Percentiles rank a stretch among this genome's conserved stretches.
These are phyloP conservation scores for Rotaria socialis DNA, from an alignment of 2,888 invertebrate genomes.

Conservation along the genomic window DNA sequence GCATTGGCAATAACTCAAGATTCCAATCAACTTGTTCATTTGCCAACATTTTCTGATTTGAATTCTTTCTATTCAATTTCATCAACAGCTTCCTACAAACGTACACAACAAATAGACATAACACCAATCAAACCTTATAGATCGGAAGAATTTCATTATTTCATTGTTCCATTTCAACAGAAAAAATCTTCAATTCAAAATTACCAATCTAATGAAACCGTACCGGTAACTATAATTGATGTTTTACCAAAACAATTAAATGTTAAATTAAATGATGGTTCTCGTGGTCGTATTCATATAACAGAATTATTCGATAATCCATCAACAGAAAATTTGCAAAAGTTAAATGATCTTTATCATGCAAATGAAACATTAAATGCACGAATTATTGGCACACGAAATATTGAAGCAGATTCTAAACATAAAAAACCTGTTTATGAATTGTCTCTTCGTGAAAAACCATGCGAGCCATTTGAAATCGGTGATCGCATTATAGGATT, in stretches of 20 bases:
- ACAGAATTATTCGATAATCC: neutral
- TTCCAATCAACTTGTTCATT: neutral
- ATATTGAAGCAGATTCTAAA: neutral
- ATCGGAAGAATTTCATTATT: neutral
- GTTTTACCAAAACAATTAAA: constrained; percentile 12
- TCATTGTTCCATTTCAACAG: neutral
- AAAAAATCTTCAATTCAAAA: neutral
- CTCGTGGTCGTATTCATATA: neutral
- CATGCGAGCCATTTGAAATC: neutral
- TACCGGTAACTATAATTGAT: neutral
- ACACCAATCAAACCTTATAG: neutral
- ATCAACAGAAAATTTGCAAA: neutral
- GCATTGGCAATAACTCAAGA: neutral
- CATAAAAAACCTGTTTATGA: neutral
- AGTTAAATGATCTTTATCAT: neutral
- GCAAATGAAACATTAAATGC: neutral
- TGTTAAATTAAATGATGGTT: constrained; percentile 5
- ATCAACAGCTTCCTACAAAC: neutral
- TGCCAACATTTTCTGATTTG: constrained; percentile 2
- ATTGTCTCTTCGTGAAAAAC: neutral
- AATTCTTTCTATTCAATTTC: neutral
- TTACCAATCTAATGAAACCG: neutral
- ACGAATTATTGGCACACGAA: neutral
- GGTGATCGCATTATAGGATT: neutral
- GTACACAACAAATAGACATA: neutral